These are phyloP conservation scores for Limnodromus scolopaceus DNA, from an alignment of 2,797 vertebrate species.

Conservation along the genomic window DNA sequence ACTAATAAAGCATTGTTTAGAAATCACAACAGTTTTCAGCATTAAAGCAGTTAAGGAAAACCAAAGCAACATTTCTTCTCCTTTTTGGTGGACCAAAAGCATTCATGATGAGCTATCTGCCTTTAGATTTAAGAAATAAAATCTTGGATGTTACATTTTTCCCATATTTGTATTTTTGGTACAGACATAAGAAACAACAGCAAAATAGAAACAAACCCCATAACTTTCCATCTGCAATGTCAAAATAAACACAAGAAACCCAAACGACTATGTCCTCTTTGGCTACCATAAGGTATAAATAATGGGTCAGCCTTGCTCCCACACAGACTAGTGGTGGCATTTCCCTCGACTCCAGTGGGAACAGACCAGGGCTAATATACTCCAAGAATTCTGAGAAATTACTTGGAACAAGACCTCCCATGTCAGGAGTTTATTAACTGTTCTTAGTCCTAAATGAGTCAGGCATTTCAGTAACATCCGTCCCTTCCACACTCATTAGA, in stretches of 20 bases:
- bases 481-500: constrained; percentile 44
- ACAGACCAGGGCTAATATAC: neutral
- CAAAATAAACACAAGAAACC: constrained; percentile 1
- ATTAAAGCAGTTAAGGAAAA: neutral
- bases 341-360: neutral
- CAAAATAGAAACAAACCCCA: constrained; percentile 7
- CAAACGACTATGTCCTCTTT: neutral
- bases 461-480: constrained; percentile 34
- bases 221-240: constrained; percentile 17
- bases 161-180: neutral
- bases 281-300: neutral
- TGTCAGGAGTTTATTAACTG: constrained; percentile 26
- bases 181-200: neutral
- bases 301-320: neutral
- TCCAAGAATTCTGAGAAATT: constrained; percentile 43
- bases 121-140: neutral
- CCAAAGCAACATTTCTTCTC: neutral
- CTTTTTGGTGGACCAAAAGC: neutral
- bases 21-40: neutral
- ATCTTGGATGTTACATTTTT: neutral
- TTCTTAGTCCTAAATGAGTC: constrained; percentile 31
- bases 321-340: neutral
- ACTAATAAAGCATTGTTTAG: neutral
- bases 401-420: constrained; percentile 47
- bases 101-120: neutral